Evolutionary conservation across 2,113 vertebrate species (phyloP), one percentile per base, ranked within the genome.

Genomic region (Limnothrissa miodon): DNA sequence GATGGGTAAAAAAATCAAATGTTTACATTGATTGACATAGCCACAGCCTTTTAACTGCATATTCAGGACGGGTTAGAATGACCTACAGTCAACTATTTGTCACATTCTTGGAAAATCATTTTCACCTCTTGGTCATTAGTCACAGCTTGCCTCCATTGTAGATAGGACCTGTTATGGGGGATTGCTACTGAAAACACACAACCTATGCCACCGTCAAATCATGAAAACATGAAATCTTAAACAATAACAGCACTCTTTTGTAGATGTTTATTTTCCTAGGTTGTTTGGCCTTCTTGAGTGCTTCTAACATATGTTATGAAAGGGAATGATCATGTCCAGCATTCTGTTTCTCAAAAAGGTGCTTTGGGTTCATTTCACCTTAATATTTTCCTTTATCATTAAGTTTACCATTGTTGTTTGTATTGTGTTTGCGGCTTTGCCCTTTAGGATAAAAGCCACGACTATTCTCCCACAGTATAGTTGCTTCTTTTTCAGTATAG

Each of bases 51-150:
- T 42, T 42, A 42, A 42, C 5, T 59, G 23, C 17, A 4, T 8
- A 23, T 23, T 1, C 56, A 59, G 10, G 56, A 29, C 56, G 29
- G n/a, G 56, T 62, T 62, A 62, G n/a, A 62, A n/a, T 25, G n/a
- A 56, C 19, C 51, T 23, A 21, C n/a, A 62, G 29, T 29, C 10
- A 8, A 62, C 56, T 1, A 29, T 62, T 33, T 82, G 80, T 45
- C 83, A 86, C 81, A 85, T 86, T 79, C 85, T 84, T 81, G 45
- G 78, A 87, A 89, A 85, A 78, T 88, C 82, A 89, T 89, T 89
- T 81, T 78, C 88, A 89, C 85, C 78, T 79, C 80, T 80, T 36
- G 82, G 80, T 83, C 80, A 81, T 62, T 80, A 83, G n/a, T 88
- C 83, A 83, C 87, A 88, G 86, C 62, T 85, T 87, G 83, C 80